Percentiles rank a stretch among this genome's conserved stretches.
These are phyloP conservation scores for Erannis defoliaria DNA, from an alignment of 2,888 invertebrate genomes.

Conservation along the genomic window DNA sequence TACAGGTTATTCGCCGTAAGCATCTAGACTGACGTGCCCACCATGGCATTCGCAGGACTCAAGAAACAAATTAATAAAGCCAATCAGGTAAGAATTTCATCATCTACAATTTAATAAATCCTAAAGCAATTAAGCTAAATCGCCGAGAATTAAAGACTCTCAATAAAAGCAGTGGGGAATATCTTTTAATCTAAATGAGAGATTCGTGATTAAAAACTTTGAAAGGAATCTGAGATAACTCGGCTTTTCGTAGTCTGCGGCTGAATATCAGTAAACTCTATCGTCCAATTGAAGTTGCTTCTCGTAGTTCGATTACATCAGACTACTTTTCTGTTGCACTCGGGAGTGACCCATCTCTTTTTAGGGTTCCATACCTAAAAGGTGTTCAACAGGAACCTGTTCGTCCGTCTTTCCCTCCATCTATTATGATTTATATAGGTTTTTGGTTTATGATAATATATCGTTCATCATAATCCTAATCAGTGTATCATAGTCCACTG, in stretches of 20 bases:
- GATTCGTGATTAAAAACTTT: constrained; percentile 59
- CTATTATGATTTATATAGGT: too few relatives aligned
- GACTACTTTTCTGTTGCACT: constrained; percentile 15
- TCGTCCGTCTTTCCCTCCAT: too few relatives aligned
- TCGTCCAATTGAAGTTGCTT: background rate
- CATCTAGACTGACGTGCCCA: constrained; percentile 62
- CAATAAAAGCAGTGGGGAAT: constrained; percentile 41
- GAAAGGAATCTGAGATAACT: constrained; percentile 53
- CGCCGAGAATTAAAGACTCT: constrained; percentile 38
- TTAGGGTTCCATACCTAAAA: constrained; percentile 21
- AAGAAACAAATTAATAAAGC: constrained; percentile 99
- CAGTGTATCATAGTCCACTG: too few relatives aligned
- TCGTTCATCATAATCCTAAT: too few relatives aligned
- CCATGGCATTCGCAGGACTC: constrained; percentile 99
- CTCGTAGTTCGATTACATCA: constrained; percentile 17
- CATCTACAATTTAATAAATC: constrained; percentile 26
- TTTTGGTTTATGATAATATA: too few relatives aligned
- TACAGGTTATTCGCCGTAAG: constrained; percentile 59
- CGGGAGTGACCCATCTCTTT: background rate
- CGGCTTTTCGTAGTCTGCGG: constrained; percentile 40
- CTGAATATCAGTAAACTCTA: constrained; percentile 51
- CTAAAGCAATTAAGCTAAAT: constrained; percentile 41
- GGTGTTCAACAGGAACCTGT: too few relatives aligned
- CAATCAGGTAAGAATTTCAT: constrained; percentile 93
- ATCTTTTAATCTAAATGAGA: constrained; percentile 46